phyloP scores from a whole-genome alignment of 2,888 invertebrate genomes.

The Temnothorax rugatulus region DNA sequence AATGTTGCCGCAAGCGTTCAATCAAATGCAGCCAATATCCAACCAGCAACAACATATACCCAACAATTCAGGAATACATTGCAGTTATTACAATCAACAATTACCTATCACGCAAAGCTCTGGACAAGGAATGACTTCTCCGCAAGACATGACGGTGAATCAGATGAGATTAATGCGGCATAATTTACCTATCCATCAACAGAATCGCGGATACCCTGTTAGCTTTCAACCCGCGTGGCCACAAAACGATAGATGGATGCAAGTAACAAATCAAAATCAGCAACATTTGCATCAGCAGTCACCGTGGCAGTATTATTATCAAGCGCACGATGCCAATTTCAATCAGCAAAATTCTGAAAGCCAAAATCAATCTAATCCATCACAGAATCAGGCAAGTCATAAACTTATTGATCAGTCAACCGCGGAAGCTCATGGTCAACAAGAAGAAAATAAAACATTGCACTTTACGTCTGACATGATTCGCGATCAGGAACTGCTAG shows the following conservation, averaged over 20 bases:
- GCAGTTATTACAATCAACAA: conserved; percentile 43
- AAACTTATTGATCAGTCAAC: not conserved
- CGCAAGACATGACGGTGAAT: conserved; percentile 69
- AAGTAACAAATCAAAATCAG: not conserved
- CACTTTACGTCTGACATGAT: conserved; percentile 80
- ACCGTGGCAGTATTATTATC: not conserved
- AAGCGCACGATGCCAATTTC: not conserved
- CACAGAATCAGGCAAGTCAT: not conserved
- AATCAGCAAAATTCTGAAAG: not conserved
- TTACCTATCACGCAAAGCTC: conserved; percentile 5
- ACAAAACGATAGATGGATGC: conserved; percentile 27
- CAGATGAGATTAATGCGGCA: conserved; percentile 46
- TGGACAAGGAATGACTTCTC: conserved; percentile 71
- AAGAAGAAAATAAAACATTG: conserved; percentile 56
- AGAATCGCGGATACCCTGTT: not conserved
- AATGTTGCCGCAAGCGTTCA: conserved; percentile 63
- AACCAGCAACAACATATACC: conserved; percentile 30
- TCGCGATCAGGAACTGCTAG: conserved; percentile 80
- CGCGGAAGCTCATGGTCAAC: not conserved
- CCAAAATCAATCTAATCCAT: conserved; percentile 1
- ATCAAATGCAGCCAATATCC: conserved; percentile 50
- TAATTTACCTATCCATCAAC: conserved; percentile 20
- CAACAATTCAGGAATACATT: conserved; percentile 22
- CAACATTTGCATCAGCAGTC: conserved; percentile 13
- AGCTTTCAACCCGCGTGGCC: conserved; percentile 30